Evolutionary conservation across 2,888 invertebrate genomes (phyloP).

Genomic region (Coremacera marginata): DNA sequence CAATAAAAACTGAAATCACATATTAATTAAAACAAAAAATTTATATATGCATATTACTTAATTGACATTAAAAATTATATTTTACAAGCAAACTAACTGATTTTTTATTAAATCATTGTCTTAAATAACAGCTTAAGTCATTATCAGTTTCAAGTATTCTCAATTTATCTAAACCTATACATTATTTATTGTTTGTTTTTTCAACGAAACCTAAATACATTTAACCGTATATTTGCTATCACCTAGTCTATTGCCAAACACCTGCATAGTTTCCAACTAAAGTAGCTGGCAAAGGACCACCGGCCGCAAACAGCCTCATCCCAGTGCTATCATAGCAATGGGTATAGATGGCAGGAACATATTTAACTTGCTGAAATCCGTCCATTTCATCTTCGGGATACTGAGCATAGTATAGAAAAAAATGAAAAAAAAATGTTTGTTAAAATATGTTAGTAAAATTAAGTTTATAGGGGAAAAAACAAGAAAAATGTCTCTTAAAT

Average conservation of each 20-base stretch:
- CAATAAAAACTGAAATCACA: constrained; percentile 19
- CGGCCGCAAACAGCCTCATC: constrained; percentile 92
- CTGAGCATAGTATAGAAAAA: constrained; percentile 69
- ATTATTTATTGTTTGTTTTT: neutral
- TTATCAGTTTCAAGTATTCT: constrained; percentile 49
- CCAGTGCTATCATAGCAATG: constrained; percentile 95
- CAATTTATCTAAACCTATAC: constrained; percentile 40
- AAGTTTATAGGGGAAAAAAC: neutral
- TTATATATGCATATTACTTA: neutral
- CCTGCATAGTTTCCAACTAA: constrained; percentile 95
- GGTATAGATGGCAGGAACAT: constrained; percentile 94
- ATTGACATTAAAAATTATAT: neutral
- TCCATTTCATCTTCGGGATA: constrained; percentile 89
- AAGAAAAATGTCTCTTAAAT: neutral
- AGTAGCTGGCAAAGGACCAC: constrained; percentile 92
- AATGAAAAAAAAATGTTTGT: neutral
- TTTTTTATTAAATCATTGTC: constrained; percentile 29
- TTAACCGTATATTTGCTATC: neutral
- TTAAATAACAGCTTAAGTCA: constrained; percentile 39
- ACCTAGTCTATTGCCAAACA: constrained; percentile 81
- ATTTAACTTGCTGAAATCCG: constrained; percentile 86
- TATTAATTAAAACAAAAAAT: neutral
- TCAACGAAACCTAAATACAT: constrained; percentile 3
- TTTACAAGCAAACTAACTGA: neutral
- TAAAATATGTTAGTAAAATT: neutral